Base-by-base conservation (phyloP, 35 echinoderm and acorn worm species). In the Nesometra sesokonis region DNA sequence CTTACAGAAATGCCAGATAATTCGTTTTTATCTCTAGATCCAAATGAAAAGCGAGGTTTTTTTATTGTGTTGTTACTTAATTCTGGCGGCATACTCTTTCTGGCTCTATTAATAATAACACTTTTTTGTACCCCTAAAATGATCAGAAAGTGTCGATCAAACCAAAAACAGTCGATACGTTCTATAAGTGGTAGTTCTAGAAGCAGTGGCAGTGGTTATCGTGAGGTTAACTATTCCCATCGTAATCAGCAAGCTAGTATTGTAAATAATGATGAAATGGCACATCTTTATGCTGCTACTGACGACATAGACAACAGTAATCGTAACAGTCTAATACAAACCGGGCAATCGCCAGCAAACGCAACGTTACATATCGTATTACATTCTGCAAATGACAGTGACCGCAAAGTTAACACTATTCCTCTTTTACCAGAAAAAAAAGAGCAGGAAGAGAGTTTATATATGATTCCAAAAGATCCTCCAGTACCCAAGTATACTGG, bases 331-430 rank as follows among this genome's bases (percentile, higher is more conserved):
- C 2, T 67, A 9, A 3, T 67, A 67, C 52, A 67, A 5, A 15
- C 35, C 36, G 37, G 47, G 19, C 29, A 57, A 88, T 31, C 57
- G 85, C 34, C 86, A 88, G 33, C 36, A 84, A 36, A 93, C 79
- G 91, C 91, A 32, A 93, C 91, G 0, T 84, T 93, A 47, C 91
- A 93, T 29, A 87, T 93, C 0, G 91, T 93, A 8, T 86, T 93
- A 57, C 91, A 93, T 34, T 93, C 91, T 23, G 86, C 86, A 1
- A 93, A 93, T 34, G 57, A 93, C 37, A 32, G 78, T 47, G 52
- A 86, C 31, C 47, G 43, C 35, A 35, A 77, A 31, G 29, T 38
- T 0, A 81, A 81, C 32, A 46, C 46, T 27, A 27, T 27, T 67
- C 21, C 23, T 11, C 0, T 19, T 1, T 11, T 67, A 67, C 52